Conservation (phyloP, 1,140 invertebrate species). For the Conus betulinus region DNA sequence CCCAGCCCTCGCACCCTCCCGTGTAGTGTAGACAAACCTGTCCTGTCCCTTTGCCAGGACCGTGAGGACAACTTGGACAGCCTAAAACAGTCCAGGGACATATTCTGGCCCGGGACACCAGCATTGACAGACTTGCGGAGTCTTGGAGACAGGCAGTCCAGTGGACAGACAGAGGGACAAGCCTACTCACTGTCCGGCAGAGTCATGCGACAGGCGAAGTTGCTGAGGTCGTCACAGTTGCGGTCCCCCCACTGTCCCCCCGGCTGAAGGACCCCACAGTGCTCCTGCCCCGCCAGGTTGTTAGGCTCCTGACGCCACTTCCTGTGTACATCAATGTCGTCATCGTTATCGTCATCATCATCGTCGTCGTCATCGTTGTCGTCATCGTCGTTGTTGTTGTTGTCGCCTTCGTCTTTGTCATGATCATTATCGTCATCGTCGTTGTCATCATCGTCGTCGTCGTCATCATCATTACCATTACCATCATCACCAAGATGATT, state of each 20-base stretch:
- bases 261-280: slow-evolving; percentile 43
- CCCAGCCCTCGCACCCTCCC: too few species aligned
- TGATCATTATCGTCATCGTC: too few species aligned
- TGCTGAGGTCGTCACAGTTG: slow-evolving; percentile 41
- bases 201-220: slow-evolving; percentile 47
- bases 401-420: too few species aligned
- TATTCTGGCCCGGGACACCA: neutral
- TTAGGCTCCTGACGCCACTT: slow-evolving; percentile 57
- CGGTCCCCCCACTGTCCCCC: slow-evolving; percentile 50
- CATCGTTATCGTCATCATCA: neutral
- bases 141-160: neutral
- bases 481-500: too few species aligned
- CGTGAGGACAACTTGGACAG: too few species aligned
- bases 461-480: too few species aligned
- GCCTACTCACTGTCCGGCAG: neutral
- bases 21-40: too few species aligned
- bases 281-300: slow-evolving; percentile 51
- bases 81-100: neutral
- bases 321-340: slow-evolving; percentile 28
- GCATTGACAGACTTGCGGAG: neutral
- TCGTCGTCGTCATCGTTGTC: too few species aligned
- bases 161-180: neutral
- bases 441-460: too few species aligned
- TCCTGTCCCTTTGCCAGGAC: too few species aligned
- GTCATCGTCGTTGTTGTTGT: too few species aligned